A percentile compares a stretch with the other conserved stretches of the same genome.
phyloP scores from a whole-genome alignment of 2,113 vertebrate species.

The Xiphorhynchus elegans region DNA sequence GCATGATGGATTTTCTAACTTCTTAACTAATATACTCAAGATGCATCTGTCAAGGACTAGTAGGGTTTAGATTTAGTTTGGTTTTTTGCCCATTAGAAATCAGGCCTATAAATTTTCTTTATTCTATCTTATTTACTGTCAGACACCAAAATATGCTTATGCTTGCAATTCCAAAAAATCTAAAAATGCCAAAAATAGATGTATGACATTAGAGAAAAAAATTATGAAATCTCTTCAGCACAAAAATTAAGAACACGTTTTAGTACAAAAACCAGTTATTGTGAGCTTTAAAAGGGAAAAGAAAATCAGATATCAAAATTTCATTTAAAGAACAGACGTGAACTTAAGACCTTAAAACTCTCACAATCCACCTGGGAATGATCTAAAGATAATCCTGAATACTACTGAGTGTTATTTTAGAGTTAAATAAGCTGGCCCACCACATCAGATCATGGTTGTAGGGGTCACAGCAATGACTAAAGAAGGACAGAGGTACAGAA shows the following conservation, averaged over 20 bases:
- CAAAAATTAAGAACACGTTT: background rate
- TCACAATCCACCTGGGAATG: background rate
- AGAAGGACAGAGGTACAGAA: background rate
- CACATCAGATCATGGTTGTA: background rate
- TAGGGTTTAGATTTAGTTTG: background rate
- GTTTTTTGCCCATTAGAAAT: background rate
- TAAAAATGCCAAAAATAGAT: background rate
- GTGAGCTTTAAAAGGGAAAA: accelerated
- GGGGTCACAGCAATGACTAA: background rate
- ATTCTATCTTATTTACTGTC: background rate
- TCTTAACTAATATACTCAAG: background rate
- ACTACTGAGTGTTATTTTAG: background rate
- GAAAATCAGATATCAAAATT: background rate
- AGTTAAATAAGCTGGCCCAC: background rate
- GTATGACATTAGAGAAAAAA: background rate
- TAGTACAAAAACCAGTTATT: background rate
- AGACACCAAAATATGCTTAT: background rate
- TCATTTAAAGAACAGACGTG: accelerated
- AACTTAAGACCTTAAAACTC: background rate
- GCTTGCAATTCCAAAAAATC: background rate
- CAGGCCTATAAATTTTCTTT: background rate
- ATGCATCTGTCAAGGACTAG: accelerated
- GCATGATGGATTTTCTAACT: background rate
- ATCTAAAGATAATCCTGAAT: background rate
- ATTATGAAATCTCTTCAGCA: background rate